These are phyloP conservation scores for Gastrophryne carolinensis DNA, from an alignment of 2,797 vertebrate genomes.

Conservation along the genomic window DNA sequence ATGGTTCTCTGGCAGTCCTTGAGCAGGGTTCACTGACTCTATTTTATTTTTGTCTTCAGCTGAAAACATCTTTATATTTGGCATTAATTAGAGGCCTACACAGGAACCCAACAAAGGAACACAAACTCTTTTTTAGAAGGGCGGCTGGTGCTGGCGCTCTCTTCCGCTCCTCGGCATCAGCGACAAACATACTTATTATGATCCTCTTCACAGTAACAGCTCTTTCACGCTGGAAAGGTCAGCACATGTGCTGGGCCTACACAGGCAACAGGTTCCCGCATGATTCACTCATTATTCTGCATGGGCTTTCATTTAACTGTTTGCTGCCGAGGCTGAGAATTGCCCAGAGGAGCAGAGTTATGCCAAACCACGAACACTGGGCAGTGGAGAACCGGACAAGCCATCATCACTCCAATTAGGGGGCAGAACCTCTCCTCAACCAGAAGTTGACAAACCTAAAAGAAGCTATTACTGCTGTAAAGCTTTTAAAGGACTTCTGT, in stretches of 20 bases:
- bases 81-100: conserved; percentile 47
- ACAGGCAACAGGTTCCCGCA: conserved; percentile 12
- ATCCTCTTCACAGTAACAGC: conserved; percentile 2
- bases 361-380: not conserved
- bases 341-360: not conserved
- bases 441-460: too few relatives aligned
- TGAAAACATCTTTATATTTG: conserved; percentile 52
- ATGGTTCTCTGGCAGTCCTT: conserved; percentile 34
- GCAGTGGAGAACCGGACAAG: too few relatives aligned
- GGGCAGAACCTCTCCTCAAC: too few relatives aligned
- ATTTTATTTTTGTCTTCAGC: conserved; percentile 51
- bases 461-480: too few relatives aligned
- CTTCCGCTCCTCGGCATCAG: conserved; percentile 9
- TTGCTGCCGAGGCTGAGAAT: not conserved
- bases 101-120: conserved; percentile 33
- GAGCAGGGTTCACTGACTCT: conserved; percentile 37
- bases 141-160: conserved; percentile 16
- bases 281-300: conserved; percentile 31
- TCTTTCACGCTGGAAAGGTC: conserved; percentile 25
- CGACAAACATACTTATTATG: conserved; percentile 39
- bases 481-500: too few relatives aligned
- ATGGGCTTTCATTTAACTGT: not conserved
- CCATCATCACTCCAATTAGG: too few relatives aligned
- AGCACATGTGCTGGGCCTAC: conserved; percentile 11
- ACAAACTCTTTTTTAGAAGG: conserved; percentile 16